Base-by-base conservation (phyloP, 1,140 invertebrate genomes). In the Orius insidiosus region DNA sequence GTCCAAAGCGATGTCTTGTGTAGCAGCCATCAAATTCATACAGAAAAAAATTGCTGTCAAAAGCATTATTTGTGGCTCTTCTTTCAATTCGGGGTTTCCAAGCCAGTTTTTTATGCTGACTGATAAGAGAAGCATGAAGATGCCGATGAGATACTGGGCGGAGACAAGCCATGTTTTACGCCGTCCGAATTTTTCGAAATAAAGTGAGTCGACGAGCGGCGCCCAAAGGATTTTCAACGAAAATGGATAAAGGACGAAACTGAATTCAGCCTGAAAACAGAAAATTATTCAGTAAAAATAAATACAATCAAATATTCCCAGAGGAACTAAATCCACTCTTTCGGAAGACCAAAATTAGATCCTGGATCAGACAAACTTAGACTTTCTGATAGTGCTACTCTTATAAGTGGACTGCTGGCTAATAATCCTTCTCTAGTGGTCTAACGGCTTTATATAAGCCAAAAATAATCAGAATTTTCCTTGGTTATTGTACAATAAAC, bases 1-100 rank as follows among this genome's bases (percentile, higher is more conserved):
- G 74, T 99, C 96, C 1, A 99, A 94, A 45, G 93, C 94, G 60
- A 99, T 98, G 65, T 99, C 96, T 68, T 99, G 96, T 15, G 94
- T 98, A 1, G 96, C 94, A 9, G 93, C 94, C 42, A 99, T 68
- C 56, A 98, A 95, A 58, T 96, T 97, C 1, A 98, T 67, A 43
- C 74, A 67, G 59, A 98, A 87, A 67, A 98, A 99, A 40, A 89
- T 69, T 14, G 72, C 54, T 5, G 92, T 95, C 4, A 98, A 64
- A 19, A 83, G 60, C 19, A 68, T 68, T 43, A 97, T 84, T 59
- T 85, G 81, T 1, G 90, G 86, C n/a, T 69, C 58, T 2, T 56
- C 57, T 0, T 63, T 35, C 31, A 47, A 13, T 16, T 40, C 4
- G 4, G 38, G 38, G 16, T 59, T 54, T 33, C 54, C 55, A 15